phyloP scores from a whole-genome alignment of 2,113 vertebrate genomes.

The Piprites chloris region DNA sequence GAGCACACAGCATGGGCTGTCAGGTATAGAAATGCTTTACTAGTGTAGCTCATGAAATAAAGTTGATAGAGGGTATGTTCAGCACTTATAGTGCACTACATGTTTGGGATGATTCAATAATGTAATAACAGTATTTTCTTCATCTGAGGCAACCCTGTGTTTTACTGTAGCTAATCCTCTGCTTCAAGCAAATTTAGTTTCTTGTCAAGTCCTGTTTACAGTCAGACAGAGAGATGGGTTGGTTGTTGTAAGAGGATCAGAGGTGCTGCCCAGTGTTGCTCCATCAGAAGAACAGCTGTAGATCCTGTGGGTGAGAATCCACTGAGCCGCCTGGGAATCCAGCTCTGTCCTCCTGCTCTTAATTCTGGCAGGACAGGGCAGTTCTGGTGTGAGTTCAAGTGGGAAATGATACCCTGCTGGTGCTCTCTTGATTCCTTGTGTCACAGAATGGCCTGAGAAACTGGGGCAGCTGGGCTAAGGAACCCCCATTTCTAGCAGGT shows the following conservation, averaged over 20 bases:
- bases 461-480: conserved; percentile 71
- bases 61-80: background rate
- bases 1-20: background rate
- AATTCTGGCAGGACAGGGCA: background rate
- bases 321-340: background rate
- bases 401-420: conserved; percentile 18
- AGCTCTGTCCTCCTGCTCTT: background rate
- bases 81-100: background rate
- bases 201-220: background rate
- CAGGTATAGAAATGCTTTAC: background rate
- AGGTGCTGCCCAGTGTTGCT: background rate
- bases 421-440: conserved; percentile 50
- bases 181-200: background rate
- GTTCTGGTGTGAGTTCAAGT: background rate
- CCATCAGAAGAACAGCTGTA: background rate
- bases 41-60: background rate
- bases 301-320: background rate
- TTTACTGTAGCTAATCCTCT: background rate
- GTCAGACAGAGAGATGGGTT: background rate
- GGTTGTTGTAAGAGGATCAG: background rate
- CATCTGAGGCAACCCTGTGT: background rate
- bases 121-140: background rate
- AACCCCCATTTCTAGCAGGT: conserved; percentile 73
- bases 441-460: conserved; percentile 64
- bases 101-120: background rate